Evolutionary conservation across 2,113 vertebrate species (phyloP), one percentile per base, ranked within the genome.

Genomic region (Phyllostomus hastatus): DNA sequence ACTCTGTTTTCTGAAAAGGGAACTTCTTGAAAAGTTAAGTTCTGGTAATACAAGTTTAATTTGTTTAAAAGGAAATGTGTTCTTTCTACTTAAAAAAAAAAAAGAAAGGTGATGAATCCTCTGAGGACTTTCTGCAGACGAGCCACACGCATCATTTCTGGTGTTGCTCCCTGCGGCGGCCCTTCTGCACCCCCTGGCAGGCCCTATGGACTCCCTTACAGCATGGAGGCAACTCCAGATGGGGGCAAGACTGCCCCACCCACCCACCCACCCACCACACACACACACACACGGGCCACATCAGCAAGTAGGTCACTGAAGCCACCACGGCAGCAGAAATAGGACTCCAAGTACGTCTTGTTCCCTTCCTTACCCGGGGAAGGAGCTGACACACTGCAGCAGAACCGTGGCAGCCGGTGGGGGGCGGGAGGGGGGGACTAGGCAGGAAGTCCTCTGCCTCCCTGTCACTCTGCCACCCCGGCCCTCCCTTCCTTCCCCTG

Each of bases 21-120:
- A 91, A 96, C 61, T 70, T 69, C 78, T 84, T 92, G 24, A 97
- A 89, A 91, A 73, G n/a, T 85, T 54, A 94, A 93, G 72, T 43
- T 90, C 12, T 16, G 48, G 31, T 20, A 24, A 93, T 92, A 73
- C 93, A 92, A 79, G 50, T 90, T 93, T 91, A 33, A 92, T 83
- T 96, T 61, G 50, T 72, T 95, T 95, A 87, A 97, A 90, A 90
- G 78, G 85, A 89, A 91, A 67, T 82, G 1, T 52, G 19, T 43
- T 86, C 81, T 91, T 93, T 67, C 50, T 17, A 66, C 57, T 95
- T 81, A 28, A 38, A 64, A 70, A 82, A 64, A 70, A 82, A 24
- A 82, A 79, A 73, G 2, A 19, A 54, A 57, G 28, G 33, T 20
- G 26, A 38, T 26, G 59, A 31, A 54, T 78, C 70, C 38, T 92